Evolutionary conservation across 2,113 vertebrate species (phyloP), one percentile per base, ranked within the genome.

Genomic region (Percina caprodes): DNA sequence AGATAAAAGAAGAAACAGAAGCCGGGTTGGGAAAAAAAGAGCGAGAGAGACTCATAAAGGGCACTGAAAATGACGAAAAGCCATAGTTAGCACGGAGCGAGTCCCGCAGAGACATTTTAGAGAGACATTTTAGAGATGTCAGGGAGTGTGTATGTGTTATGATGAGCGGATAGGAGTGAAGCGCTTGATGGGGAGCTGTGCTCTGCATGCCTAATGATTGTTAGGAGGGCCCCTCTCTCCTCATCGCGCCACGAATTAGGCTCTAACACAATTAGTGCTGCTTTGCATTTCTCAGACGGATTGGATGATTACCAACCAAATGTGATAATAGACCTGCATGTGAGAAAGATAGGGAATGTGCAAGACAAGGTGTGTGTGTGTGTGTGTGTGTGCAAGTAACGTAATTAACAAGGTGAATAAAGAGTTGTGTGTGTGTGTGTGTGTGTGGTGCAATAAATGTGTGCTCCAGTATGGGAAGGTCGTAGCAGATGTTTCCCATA

Each of bases 261-360:
- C 89, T 89, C 84, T 93, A 93, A 93, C 93, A 92, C 92, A 92
- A 91, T 94, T 92, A 93, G 86, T 82, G 89, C 88, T 88, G 86
- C 88, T 92, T 92, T 94, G 92, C 92, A 93, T 93, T 92, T 94
- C 92, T 93, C 90, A 85, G 86, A 88, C 81, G 90, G 92, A 89
- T 93, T 90, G 92, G 91, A 88, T 92, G 92, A 94, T 94, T 92
- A 93, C 85, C 88, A 90, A 79, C 91, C 81, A 87, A 93, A 92
- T 91, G 88, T 89, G 91, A 93, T 92, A 92, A 92, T 88, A 89
- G 89, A 90, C 82, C 85, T 87, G 82, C 78, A 74, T 88, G 90
- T 85, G 88, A 88, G 90, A 90, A 89, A 82, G 83, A 89, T 68
- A 18, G 83, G 55, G 58, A 79, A 83, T 45, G 74, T 85, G 80